Evolutionary conservation across 1,140 invertebrate genomes (phyloP), one percentile per base, ranked within the genome.

Genomic region (Alviniconcha marisindica): DNA sequence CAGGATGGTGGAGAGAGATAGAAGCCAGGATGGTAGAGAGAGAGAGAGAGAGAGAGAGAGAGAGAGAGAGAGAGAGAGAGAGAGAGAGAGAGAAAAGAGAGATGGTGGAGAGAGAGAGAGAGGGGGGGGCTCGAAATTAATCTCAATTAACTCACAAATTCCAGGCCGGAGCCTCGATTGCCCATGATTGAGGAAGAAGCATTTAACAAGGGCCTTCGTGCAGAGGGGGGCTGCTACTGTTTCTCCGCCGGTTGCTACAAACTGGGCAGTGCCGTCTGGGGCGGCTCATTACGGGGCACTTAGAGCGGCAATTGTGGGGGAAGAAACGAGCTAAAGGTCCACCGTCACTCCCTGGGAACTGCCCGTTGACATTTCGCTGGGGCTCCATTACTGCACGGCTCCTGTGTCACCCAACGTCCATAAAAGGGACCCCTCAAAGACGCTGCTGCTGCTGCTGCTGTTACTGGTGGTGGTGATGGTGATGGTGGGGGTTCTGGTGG

Each of bases 91-190:
- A 66, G 66, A 33, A 36, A 71, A 66, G 63, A 33, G 36, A 66
- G 28, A 5, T 2, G 7, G 63, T 7, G 28, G 60, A 66, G 1
- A 33, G n/a, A 33, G 1, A 33, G 63, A 36, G 15, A 33, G 77
- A 36, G 44, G 54, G 77, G 33, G 33, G 42, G n/a, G 79, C 5
- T 81, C 38, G 38, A 51, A 48, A 81, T 56, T 40, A 77, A 56
- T 77, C 42, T 77, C 74, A 77, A 77, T 77, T 77, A 54, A 77
- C 42, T 77, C 42, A 31, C 42, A 48, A 48, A 48, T 77, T 54
- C 42, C 74, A 4, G 28, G 42, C 42, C 44, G 28, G 42, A 28
- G 18, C 48, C 42, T 54, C 51, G 33, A 77, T 77, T 48, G 51
- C 24, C 42, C 74, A n/a, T 56, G 74, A 77, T 54, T 77, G 42